Base-by-base conservation (phyloP, 92 coral and sea anemone genomes). In the Heteractis magnifica region DNA sequence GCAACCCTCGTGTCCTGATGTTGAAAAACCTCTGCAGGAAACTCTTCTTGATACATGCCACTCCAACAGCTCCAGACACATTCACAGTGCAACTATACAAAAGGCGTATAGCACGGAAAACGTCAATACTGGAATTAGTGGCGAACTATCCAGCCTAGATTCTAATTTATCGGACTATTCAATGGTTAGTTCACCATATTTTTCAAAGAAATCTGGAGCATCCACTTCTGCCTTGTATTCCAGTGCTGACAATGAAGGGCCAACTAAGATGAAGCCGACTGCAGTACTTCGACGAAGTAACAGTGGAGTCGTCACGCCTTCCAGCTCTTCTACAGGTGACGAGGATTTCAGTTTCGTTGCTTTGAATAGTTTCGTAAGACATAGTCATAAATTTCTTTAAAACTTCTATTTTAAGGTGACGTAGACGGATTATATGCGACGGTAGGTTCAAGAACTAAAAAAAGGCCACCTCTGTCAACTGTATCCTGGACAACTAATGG, bases 401-500 rank as follows among this genome's bases (percentile, higher is more conserved):
- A 23, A 68, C 49, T 10, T 68, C 49, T 68, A 23, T 20, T 2
- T 68, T 26, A 52, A 77, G 83, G 48, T 41, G 88, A 79, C 16
- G 82, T 81, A 9, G 81, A 76, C 26, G 85, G 82, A 34, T 26
- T 82, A 74, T 93, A 93, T 71, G 97, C 97, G 41, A 80, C 93
- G 19, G 94, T 89, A 75, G 90, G 84, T 21, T 79, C 88, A 55
- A 83, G 87, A 49, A 20, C 76, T 15, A 82, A 58, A 26, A 18
- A 81, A 70, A 52, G 88, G 78, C 5, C 60, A 49, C 77, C 84
- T n/a, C 23, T 51, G 60, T 16, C 78, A 60, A 18, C 23, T 56
- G 81, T 82, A 18, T 56, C 71, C 44, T 72, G 77, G 72, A 60
- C 80, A 12, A 49, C 83, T 15, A 72, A 75, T 14, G 85, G 79